These are phyloP conservation scores for Neodiprion lecontei DNA, from an alignment of 1,140 invertebrate genomes.

Conservation along the genomic window DNA sequence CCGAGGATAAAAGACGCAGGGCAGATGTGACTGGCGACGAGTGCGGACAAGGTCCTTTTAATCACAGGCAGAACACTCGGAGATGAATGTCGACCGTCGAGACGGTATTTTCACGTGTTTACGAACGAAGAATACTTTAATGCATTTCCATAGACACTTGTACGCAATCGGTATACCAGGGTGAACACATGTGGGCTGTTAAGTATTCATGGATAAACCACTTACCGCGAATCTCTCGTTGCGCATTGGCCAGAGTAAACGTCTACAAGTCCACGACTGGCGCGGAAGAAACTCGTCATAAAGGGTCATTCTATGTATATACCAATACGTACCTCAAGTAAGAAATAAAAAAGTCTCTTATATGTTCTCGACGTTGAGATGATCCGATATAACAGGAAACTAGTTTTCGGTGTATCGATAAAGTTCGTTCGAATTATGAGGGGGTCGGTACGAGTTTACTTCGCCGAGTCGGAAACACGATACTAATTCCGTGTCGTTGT, in stretches of 20 bases:
- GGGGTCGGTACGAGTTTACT: no score
- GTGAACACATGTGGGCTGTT: constrained; percentile 14
- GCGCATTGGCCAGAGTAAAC: no score
- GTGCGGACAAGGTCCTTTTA: not conserved
- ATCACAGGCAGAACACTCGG: not conserved
- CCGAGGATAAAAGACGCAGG: not conserved
- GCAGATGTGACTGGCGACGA: not conserved
- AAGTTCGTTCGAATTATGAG: no score
- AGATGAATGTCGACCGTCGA: not conserved
- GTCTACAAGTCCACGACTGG: not conserved
- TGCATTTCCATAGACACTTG: not conserved
- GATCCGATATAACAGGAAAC: no score
- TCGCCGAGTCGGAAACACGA: no score
- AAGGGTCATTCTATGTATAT: no score
- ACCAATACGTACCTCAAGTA: no score
- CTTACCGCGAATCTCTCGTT: not conserved
- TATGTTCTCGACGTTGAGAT: no score
- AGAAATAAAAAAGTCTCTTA: no score
- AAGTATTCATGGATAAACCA: constrained; percentile 18
- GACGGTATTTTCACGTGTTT: not conserved
- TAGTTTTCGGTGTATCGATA: no score
- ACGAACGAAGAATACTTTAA: not conserved
- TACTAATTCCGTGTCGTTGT: no score
- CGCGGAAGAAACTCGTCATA: not conserved
- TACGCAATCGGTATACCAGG: not conserved